Percentiles rank a stretch among this genome's conserved stretches.
These are phyloP conservation scores for Toxonevra muliebris DNA, from an alignment of 2,888 invertebrate genomes.

Conservation along the genomic window DNA sequence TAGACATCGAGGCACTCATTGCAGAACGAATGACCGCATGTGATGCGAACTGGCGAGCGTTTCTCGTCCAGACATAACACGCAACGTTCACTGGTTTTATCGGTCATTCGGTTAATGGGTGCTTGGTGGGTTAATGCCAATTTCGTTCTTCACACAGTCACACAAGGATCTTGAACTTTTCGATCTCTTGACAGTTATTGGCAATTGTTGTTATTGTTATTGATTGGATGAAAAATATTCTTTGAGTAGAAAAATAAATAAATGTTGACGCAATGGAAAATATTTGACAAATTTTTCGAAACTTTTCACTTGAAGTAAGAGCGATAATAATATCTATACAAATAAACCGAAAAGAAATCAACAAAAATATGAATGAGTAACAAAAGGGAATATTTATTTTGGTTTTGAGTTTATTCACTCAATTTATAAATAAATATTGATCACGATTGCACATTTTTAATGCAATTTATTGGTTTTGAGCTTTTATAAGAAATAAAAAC, in stretches of 20 bases:
- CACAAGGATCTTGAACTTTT: no score
- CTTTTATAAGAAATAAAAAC: no score
- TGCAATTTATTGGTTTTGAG: no score
- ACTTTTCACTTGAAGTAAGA: conserved; percentile 7
- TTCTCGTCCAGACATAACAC: conserved; percentile 44
- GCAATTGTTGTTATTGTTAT: conserved; percentile 8
- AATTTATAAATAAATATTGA: no score
- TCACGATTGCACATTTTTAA: no score
- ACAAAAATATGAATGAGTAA: no score
- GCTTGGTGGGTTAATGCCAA: no score
- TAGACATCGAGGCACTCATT: conserved; percentile 39
- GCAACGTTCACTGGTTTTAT: conserved; percentile 28
- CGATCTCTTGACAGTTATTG: background rate
- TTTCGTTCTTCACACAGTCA: no score
- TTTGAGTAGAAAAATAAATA: conserved; percentile 31
- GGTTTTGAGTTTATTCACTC: no score
- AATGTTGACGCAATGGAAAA: conserved; percentile 19
- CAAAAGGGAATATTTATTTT: no score
- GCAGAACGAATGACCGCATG: conserved; percentile 45
- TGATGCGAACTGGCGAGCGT: conserved; percentile 40
- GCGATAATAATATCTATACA: background rate
- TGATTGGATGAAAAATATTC: conserved; percentile 20
- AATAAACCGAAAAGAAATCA: no score
- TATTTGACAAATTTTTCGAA: conserved; percentile 27
- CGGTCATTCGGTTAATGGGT: no score